phyloP scores from a whole-genome alignment of 2,113 vertebrate species.

The Catharus bicknelli region DNA sequence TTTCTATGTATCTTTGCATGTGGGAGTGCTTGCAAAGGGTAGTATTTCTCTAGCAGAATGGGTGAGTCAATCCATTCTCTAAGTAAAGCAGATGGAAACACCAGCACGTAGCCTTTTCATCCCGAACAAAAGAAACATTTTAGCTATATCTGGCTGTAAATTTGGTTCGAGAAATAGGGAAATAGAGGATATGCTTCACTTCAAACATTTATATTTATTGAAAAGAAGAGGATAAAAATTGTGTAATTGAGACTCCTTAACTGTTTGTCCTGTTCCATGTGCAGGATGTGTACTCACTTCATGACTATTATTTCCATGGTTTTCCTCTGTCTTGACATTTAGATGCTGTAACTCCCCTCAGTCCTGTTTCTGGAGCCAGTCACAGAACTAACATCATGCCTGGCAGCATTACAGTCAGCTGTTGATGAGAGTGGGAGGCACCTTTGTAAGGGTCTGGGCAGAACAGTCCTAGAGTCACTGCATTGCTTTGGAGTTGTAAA shows the following conservation, averaged over 20 bases:
- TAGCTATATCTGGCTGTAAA: neutral
- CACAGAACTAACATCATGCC: accelerated
- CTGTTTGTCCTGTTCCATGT: neutral
- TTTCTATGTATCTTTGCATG: neutral
- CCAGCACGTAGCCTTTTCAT: neutral
- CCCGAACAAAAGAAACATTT: neutral
- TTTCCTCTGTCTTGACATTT: accelerated
- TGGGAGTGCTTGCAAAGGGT: neutral
- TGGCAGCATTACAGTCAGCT: accelerated
- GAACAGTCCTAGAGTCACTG: neutral
- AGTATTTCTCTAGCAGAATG: neutral
- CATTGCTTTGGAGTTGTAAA: neutral
- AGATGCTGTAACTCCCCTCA: neutral
- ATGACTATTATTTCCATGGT: neutral
- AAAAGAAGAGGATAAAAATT: neutral
- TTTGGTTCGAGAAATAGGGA: neutral
- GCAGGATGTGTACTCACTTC: neutral
- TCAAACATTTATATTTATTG: neutral
- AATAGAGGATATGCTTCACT: neutral
- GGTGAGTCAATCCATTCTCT: neutral
- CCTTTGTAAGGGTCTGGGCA: neutral
- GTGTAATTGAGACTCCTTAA: neutral
- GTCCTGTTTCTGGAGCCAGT: neutral
- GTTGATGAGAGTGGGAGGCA: neutral
- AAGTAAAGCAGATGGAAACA: neutral